phyloP scores from a whole-genome alignment of 2,113 vertebrate species.

The Tiliqua scincoides region DNA sequence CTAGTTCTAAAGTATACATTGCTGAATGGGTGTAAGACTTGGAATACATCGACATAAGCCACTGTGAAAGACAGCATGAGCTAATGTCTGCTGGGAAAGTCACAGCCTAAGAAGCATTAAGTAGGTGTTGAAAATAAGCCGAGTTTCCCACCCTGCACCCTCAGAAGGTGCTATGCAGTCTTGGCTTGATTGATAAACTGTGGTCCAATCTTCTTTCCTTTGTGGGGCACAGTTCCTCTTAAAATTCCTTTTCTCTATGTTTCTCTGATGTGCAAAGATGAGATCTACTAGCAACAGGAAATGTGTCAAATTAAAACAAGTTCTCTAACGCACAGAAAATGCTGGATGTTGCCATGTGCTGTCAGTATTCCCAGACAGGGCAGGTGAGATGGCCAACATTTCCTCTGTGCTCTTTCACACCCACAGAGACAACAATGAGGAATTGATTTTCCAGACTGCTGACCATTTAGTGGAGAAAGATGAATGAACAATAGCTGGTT shows the following conservation, averaged over 20 bases:
- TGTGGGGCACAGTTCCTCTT: background rate
- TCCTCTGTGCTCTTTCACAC: conserved; percentile 32
- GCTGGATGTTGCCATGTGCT: conserved; percentile 1
- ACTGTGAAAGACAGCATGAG: conserved; percentile 60
- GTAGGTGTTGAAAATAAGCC: conserved; percentile 75
- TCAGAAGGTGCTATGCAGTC: background rate
- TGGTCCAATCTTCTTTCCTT: background rate
- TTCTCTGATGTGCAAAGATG: background rate
- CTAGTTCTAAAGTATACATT: background rate
- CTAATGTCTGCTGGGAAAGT: conserved; percentile 67
- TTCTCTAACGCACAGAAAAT: background rate
- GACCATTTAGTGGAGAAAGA: conserved; percentile 15
- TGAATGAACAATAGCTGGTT: conserved; percentile 10
- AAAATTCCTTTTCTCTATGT: background rate
- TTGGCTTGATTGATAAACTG: background rate
- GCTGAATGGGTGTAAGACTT: conserved; percentile 51
- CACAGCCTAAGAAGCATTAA: conserved; percentile 65
- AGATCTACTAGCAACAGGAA: background rate
- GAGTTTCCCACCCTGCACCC: conserved; percentile 63
- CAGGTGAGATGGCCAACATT: conserved; percentile 31
- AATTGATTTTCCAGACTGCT: conserved; percentile 1
- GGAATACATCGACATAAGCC: conserved; percentile 40
- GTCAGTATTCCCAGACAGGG: conserved; percentile 39
- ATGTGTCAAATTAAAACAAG: background rate
- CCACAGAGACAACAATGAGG: conserved; percentile 30